These are phyloP conservation scores for Chirona hameri DNA, from an alignment of 2,888 invertebrate species.

Conservation along the genomic window DNA sequence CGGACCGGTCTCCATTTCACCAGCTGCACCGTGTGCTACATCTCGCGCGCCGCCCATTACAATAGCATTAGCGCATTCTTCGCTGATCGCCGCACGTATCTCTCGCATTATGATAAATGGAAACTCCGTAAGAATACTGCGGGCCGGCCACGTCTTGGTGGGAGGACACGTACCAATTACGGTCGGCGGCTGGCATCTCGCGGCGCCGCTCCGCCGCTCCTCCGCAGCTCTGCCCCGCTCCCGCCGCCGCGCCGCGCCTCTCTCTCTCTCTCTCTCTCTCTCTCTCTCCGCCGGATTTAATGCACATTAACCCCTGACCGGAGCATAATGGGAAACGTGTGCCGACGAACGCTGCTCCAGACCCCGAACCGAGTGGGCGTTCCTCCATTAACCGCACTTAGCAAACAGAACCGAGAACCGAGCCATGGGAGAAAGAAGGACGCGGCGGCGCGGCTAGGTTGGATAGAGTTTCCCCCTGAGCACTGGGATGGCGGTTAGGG, in stretches of 20 bases:
- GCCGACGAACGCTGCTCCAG: background rate
- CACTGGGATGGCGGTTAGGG: too few relatives aligned
- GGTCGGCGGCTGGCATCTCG: background rate
- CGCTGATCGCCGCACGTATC: background rate
- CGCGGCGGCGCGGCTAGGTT: too few relatives aligned
- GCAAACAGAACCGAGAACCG: conserved; percentile 1
- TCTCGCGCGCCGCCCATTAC: background rate
- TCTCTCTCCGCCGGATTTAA: background rate
- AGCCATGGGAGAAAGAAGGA: too few relatives aligned
- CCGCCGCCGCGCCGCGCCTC: background rate
- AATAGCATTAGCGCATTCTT: conserved; percentile 28
- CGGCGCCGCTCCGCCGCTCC: background rate
- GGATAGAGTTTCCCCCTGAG: too few relatives aligned
- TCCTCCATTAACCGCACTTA: background rate
- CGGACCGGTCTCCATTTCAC: background rate
- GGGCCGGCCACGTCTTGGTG: background rate
- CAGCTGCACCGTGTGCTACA: background rate
- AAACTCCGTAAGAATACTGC: background rate
- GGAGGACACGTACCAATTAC: conserved; percentile 28
- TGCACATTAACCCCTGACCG: conserved; percentile 10
- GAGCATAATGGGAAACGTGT: background rate
- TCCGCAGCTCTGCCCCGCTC: background rate
- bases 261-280: too few relatives aligned
- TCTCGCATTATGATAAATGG: conserved; percentile 29
- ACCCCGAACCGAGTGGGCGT: background rate